These are phyloP conservation scores for Blomia tropicalis DNA, from an alignment of 2,888 invertebrate species.

Conservation along the genomic window DNA sequence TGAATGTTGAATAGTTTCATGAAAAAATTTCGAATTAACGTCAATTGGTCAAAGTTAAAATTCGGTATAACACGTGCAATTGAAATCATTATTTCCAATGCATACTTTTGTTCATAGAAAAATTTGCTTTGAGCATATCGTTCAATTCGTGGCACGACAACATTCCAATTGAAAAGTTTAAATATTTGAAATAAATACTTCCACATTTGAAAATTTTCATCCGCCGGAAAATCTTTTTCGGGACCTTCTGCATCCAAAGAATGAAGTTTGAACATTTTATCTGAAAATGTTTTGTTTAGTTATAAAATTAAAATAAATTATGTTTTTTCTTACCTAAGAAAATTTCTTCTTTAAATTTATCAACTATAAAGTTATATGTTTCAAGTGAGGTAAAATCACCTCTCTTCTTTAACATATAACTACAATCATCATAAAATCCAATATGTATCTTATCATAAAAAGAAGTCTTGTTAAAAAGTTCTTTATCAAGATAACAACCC, in stretches of 20 bases:
- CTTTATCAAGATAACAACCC: background rate
- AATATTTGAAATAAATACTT: background rate
- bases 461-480: background rate
- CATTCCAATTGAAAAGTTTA: background rate
- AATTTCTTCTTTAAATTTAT: background rate
- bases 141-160: background rate
- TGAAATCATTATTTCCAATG: background rate
- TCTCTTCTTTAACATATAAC: background rate
- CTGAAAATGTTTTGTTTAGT: background rate
- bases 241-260: too few relatives aligned
- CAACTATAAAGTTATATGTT: background rate
- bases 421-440: background rate
- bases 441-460: background rate
- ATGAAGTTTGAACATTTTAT: background rate
- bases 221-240: background rate
- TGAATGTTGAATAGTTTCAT: background rate
- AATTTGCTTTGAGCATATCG: background rate
- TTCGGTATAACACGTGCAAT: background rate
- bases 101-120: background rate
- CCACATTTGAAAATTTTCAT: background rate
- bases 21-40: background rate
- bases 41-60: background rate
- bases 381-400: background rate
- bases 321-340: too few relatives aligned
- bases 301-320: too few relatives aligned